Evolutionary conservation across 2,797 vertebrate genomes (phyloP).

Genomic region (Myotis daubentonii): DNA sequence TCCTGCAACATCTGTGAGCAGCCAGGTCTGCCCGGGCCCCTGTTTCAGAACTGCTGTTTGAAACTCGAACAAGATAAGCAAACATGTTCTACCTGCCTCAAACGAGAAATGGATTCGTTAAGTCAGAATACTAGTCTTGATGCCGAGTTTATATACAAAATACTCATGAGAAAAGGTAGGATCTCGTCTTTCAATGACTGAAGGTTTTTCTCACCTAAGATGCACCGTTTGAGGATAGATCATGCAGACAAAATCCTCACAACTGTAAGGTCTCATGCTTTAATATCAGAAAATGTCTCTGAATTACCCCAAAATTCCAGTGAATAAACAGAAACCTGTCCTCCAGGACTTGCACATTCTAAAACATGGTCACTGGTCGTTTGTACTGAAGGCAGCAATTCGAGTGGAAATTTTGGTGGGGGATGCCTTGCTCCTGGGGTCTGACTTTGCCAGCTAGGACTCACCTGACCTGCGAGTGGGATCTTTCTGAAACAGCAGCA

Average conservation of each 20-base stretch:
- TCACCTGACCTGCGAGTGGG: background rate
- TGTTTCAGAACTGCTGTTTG: slow-evolving; percentile 2
- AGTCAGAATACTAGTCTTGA: background rate
- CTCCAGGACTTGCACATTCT: background rate
- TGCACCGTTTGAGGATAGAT: background rate
- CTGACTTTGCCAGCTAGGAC: background rate
- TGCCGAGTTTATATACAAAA: background rate
- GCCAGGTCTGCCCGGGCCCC: background rate
- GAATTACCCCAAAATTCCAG: slow-evolving; percentile 7
- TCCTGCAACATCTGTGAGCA: background rate
- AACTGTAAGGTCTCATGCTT: background rate
- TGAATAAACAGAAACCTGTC: background rate
- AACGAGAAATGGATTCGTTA: background rate
- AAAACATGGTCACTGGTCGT: background rate
- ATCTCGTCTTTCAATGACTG: background rate
- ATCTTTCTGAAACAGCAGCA: background rate
- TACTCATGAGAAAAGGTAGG: background rate
- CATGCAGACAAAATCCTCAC: background rate
- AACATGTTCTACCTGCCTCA: background rate
- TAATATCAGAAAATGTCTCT: background rate
- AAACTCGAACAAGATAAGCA: background rate
- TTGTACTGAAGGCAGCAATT: background rate
- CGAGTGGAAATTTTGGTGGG: slow-evolving; percentile 13
- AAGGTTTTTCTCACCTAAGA: background rate
- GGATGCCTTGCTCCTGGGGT: background rate